Conservation (phyloP, 2,888 invertebrate species). For the Idaea straminata region DNA sequence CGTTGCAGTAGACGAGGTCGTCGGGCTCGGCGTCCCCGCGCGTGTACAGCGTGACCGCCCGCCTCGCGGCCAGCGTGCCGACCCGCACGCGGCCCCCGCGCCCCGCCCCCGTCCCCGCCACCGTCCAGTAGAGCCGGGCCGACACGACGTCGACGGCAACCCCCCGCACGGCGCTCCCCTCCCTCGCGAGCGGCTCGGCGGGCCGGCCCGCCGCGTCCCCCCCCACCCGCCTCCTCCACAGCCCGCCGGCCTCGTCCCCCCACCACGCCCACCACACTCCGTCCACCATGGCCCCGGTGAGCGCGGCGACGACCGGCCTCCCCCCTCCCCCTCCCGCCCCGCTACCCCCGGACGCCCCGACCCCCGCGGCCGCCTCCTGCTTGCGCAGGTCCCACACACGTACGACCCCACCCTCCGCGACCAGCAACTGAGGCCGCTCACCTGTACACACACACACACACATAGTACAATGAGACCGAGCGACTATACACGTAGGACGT, state of each 20-base stretch:
- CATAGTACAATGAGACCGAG: slow-evolving; percentile 13
- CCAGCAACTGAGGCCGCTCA: slow-evolving; percentile 81
- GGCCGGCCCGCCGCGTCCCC: slow-evolving; percentile 16
- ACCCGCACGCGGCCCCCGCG: slow-evolving; percentile 36
- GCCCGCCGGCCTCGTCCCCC: slow-evolving; percentile 47
- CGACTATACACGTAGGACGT: slow-evolving; percentile 14
- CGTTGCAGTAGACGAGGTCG: slow-evolving; percentile 85
- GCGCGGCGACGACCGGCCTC: not conserved
- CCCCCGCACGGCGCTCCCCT: slow-evolving; percentile 84
- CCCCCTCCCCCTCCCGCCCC: not conserved
- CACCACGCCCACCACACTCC: slow-evolving; percentile 64
- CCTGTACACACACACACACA: slow-evolving; percentile 55
- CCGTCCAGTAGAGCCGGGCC: slow-evolving; percentile 85
- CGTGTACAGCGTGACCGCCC: slow-evolving; percentile 74
- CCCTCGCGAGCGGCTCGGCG: slow-evolving; percentile 58
- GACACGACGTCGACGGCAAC: slow-evolving; percentile 87
- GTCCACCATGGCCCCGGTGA: not conserved
- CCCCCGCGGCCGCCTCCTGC: slow-evolving; percentile 46
- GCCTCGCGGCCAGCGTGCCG: slow-evolving; percentile 80
- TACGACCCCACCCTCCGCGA: slow-evolving; percentile 82
- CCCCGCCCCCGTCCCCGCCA: slow-evolving; percentile 40
- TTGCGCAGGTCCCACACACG: slow-evolving; percentile 83
- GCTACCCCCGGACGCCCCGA: slow-evolving; percentile 10
- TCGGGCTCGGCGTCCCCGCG: slow-evolving; percentile 81
- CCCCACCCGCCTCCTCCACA: slow-evolving; percentile 35